Conservation (phyloP, 64 coral and sea anemone genomes). For the Porites australiensis region DNA sequence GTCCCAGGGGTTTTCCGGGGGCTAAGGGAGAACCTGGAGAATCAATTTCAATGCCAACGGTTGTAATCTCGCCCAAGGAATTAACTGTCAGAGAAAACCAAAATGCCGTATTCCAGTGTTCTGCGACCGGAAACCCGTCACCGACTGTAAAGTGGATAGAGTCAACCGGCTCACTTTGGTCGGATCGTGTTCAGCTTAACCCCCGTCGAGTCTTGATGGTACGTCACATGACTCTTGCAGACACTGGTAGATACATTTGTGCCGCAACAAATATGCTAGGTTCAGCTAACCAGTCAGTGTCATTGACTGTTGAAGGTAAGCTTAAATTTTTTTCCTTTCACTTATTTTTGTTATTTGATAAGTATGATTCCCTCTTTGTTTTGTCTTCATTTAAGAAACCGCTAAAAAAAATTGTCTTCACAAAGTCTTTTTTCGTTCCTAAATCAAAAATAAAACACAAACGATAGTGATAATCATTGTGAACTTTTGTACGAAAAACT, state of each 20-base stretch:
- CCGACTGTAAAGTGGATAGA: not conserved
- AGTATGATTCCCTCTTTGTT: no score
- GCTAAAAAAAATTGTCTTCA: no score
- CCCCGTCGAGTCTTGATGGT: not conserved
- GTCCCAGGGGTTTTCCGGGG: constrained; percentile 11
- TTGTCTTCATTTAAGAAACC: no score
- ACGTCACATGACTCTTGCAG: not conserved
- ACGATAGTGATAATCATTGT: no score
- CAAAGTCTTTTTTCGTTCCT: no score
- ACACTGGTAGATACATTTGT: not conserved
- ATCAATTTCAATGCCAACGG: not conserved
- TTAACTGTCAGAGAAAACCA: constrained; percentile 38
- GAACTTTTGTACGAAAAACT: no score
- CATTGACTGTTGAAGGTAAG: not conserved
- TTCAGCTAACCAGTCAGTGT: not conserved
- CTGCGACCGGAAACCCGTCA: not conserved
- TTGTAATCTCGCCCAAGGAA: not conserved
- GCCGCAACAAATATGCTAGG: not conserved
- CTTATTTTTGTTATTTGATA: no score
- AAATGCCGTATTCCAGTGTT: constrained; percentile 5
- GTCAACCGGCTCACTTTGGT: not conserved
- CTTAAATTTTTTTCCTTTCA: no score
- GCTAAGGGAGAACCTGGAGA: constrained; percentile 30
- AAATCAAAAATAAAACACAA: no score
- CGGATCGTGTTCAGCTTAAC: not conserved